Conservation (phyloP, 2,888 invertebrate species). For the Athalia rosae region DNA sequence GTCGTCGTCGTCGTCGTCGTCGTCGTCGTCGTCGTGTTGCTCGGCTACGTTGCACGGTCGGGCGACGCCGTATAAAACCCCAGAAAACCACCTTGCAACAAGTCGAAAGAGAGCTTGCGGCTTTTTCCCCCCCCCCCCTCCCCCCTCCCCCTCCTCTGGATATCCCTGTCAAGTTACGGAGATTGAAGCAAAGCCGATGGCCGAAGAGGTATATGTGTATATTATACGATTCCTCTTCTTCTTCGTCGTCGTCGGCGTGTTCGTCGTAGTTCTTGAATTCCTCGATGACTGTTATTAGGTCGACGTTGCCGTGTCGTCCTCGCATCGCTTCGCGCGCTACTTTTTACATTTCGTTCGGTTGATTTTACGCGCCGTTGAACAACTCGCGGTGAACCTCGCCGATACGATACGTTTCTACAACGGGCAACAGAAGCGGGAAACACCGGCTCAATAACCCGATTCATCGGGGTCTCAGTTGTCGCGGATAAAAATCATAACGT, state of each 20-base stretch:
- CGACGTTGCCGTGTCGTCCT: constrained; percentile 61
- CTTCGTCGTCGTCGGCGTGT: not conserved
- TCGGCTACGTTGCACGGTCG: not conserved
- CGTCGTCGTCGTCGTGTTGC: too few relatives aligned
- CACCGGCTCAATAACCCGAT: not conserved
- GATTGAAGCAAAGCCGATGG: too few relatives aligned
- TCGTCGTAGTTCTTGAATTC: constrained; percentile 50
- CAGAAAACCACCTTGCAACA: constrained; percentile 34
- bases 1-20: too few relatives aligned
- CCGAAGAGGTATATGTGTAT: too few relatives aligned
- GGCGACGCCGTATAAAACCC: constrained; percentile 19
- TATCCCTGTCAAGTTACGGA: not conserved
- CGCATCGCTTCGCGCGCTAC: constrained; percentile 59
- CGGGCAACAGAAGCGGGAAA: not conserved
- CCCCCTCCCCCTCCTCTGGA: too few relatives aligned
- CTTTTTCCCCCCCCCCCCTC: constrained; percentile 6
- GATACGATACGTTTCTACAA: not conserved
- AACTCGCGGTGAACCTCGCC: too few relatives aligned
- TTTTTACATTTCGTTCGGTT: constrained; percentile 40
- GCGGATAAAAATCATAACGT: constrained; percentile 32
- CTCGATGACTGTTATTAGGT: constrained; percentile 67
- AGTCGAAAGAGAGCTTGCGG: constrained; percentile 3
- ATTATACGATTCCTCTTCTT: not conserved
- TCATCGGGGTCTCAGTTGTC: constrained; percentile 24
- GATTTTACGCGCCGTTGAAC: constrained; percentile 36